Evolutionary conservation across 2,888 invertebrate genomes (phyloP).

Genomic region (Seladonia tumulorum): DNA sequence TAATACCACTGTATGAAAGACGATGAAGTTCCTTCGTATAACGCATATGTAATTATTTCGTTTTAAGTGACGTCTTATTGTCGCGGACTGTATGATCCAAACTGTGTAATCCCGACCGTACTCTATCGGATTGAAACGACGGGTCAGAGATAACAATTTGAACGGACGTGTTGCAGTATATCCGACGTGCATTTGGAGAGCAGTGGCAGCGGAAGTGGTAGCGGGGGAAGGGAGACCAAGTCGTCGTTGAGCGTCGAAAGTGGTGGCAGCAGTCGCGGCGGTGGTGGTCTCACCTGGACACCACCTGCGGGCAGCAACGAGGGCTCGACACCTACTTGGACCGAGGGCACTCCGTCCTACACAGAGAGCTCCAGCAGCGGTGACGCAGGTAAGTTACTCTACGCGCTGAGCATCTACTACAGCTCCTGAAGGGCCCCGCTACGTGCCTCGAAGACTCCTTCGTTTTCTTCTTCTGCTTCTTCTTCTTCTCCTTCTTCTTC

Average conservation of each 20-base stretch:
- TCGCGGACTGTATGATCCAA: no score
- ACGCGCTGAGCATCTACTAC: slow-evolving; percentile 80
- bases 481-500: slow-evolving; percentile 37
- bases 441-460: slow-evolving; percentile 51
- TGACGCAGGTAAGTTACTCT: slow-evolving; percentile 90
- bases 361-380: slow-evolving; percentile 98
- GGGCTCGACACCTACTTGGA: slow-evolving; percentile 98
- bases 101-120: background rate
- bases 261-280: slow-evolving; percentile 86
- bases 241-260: slow-evolving; percentile 88
- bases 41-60: no score
- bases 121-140: background rate
- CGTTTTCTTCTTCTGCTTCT: slow-evolving; percentile 50
- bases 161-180: slow-evolving; percentile 85
- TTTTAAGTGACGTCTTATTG: no score
- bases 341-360: slow-evolving; percentile 98
- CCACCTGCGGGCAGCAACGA: slow-evolving; percentile 92
- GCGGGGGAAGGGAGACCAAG: slow-evolving; percentile 85
- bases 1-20: no score
- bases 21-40: no score
- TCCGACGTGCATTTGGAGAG: slow-evolving; percentile 90
- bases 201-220: slow-evolving; percentile 84
- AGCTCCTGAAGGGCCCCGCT: slow-evolving; percentile 55
- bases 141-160: background rate
- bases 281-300: slow-evolving; percentile 89